phyloP scores from a whole-genome alignment of 2,888 invertebrate genomes.

The Saturnia pavonia region DNA sequence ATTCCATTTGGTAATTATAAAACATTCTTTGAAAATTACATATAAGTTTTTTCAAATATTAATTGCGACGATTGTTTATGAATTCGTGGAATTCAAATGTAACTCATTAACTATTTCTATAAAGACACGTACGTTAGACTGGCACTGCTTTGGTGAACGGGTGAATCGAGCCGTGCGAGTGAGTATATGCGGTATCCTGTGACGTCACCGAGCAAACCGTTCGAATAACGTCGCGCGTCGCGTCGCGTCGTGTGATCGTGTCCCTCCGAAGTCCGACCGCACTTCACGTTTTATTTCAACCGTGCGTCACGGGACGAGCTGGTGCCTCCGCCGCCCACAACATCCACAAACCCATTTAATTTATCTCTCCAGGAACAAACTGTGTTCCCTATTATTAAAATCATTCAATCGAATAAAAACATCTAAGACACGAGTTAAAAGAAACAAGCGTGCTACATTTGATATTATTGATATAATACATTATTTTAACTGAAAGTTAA shows the following conservation, averaged over 20 bases:
- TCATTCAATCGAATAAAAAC: constrained; percentile 19
- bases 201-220: constrained; percentile 49
- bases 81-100: constrained; percentile 58
- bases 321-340: constrained; percentile 43
- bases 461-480: neutral
- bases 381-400: constrained; percentile 53
- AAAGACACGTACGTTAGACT: constrained; percentile 53
- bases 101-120: constrained; percentile 75
- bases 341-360: constrained; percentile 53
- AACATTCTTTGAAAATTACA: constrained; percentile 10
- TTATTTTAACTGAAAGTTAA: no score
- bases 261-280: constrained; percentile 22
- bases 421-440: neutral
- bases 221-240: constrained; percentile 33
- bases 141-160: constrained; percentile 23
- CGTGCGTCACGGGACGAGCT: constrained; percentile 28
- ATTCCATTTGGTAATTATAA: constrained; percentile 7
- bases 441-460: neutral
- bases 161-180: constrained; percentile 34
- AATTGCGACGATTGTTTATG: constrained; percentile 55
- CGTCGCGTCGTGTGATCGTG: constrained; percentile 26
- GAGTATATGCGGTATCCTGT: constrained; percentile 54
- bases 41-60: constrained; percentile 18
- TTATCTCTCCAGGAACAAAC: constrained; percentile 52
- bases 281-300: constrained; percentile 16